Evolutionary conservation across 1,140 invertebrate species (phyloP), one percentile per base, ranked within the genome.

Genomic region (Temnothorax curvispinosus): DNA sequence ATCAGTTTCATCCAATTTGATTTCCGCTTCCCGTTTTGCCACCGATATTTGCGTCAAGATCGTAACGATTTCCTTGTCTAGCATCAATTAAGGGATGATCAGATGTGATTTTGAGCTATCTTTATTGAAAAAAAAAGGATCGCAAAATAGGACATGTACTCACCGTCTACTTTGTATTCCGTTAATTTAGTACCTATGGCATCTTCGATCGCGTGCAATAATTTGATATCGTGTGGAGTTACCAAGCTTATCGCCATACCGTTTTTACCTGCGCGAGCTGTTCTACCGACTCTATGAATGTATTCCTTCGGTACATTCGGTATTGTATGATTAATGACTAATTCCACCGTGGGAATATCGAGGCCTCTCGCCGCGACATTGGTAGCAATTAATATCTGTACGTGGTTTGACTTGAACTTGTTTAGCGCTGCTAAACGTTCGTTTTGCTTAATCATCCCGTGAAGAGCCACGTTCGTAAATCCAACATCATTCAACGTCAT

Each of bases 261-360:
- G 67, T 96, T 96, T 90, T 98, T 96, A 0, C 99, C 99, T 27
- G 99, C 99, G 92, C 99, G 96, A 6, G 99, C 99, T 69, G 99
- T 99, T 93, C 99, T 96, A 54, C 99, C 99, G 21, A 99, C 99
- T 91, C 99, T 96, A 95, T 99, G 99, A 92, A 99, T 97, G 95
- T 99, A 99, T 92, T 99, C 98, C 93, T 98, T 99, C 1, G 98
- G 97, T 86, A 98, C 96, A 80, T 97, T 97, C 0, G 99, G 99
- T 89, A 99, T 96, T 90, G 97, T 97, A 93, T 99, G 98, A 96
- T 99, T 99, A 0, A 99, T 97, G 0, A 99, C 98, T 84, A 99
- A 95, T 93, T 99, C 97, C 3, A 99, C 98, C 75, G 97, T 96
- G 3, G 98, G 98, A 93, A 99, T 98, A 92, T 98, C 98, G 32